These are phyloP conservation scores for Hippoglossus hippoglossus DNA, from an alignment of 2,797 vertebrate genomes.

Conservation along the genomic window DNA sequence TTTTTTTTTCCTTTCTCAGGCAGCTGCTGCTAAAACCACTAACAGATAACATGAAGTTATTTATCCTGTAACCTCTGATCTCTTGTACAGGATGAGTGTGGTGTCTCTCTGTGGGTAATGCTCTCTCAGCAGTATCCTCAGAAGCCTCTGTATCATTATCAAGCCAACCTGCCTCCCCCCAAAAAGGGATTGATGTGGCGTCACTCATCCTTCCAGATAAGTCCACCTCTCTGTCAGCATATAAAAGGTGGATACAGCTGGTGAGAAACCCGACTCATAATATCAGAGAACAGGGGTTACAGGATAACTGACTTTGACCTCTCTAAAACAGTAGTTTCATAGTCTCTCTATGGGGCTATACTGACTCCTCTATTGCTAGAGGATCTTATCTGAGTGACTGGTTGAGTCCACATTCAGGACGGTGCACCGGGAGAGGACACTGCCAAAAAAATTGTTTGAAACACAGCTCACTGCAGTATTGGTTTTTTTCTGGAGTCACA, in stretches of 20 bases:
- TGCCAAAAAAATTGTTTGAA: not conserved
- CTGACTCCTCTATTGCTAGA: slow-evolving; percentile 22
- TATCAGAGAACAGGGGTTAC: slow-evolving; percentile 37
- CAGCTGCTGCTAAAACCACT: not conserved
- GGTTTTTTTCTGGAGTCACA: not conserved
- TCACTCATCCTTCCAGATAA: slow-evolving; percentile 50
- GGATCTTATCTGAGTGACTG: slow-evolving; percentile 41
- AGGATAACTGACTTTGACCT: slow-evolving; percentile 38
- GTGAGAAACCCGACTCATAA: slow-evolving; percentile 17
- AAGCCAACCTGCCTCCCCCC: slow-evolving; percentile 17
- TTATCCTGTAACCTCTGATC: slow-evolving; percentile 6
- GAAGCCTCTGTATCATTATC: slow-evolving; percentile 23
- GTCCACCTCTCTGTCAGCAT: slow-evolving; percentile 16
- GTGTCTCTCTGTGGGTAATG: slow-evolving; percentile 1
- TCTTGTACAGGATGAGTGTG: not conserved
- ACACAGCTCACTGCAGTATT: not conserved
- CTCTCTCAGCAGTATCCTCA: slow-evolving; percentile 23
- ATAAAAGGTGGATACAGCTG: slow-evolving; percentile 33
- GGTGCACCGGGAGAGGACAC: not conserved
- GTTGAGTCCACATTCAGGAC: slow-evolving; percentile 21
- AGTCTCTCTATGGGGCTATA: slow-evolving; percentile 21
- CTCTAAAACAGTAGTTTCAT: slow-evolving; percentile 32
- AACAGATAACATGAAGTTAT: slow-evolving; percentile 1
- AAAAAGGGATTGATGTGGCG: slow-evolving; percentile 23
- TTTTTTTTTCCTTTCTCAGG: not conserved